Base-by-base conservation (phyloP, 2,888 invertebrate species). In the Unio pictorum region DNA sequence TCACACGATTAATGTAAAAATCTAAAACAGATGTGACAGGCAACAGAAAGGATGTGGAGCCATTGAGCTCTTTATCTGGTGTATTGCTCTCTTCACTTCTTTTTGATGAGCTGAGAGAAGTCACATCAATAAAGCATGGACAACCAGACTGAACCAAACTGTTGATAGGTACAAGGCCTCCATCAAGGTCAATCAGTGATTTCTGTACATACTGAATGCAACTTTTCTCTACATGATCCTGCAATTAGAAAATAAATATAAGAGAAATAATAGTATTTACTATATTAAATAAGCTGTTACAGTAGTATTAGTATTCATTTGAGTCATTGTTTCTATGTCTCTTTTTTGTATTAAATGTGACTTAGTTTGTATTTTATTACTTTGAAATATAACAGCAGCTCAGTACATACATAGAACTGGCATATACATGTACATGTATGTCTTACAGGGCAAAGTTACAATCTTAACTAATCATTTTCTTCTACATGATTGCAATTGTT, bases 141-240 rank as follows among this genome's bases (percentile, higher is more conserved):
- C 69, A 69, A 15, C 79, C 75, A 64, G 67, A 57, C 15, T 73
- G 69, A n/a, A 78, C 71, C 17, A 83, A 55, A 55, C 75, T 69
- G 62, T 78, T 74, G 23, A 81, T 56, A 34, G 78, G 76, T 54
- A 76, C 71, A 28, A 83, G 67, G 26, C 68, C 67, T 45, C 83
- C 83, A 58, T 75, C 74, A 7, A 77, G 69, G 65, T 76, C 77
- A 28, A 66, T 55, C 11, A 83, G 56, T 58, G 80, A 75, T 61
- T 76, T 69, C 54, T 79, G 73, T n/a, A 83, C 72, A 66, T 77
- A 73, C 30, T 69, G 45, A 4, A 80, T 60, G 61, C 78, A 70
- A 17, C 59, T 30, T 20, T 71, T 23, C 26, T 78, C 76, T 60
- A 70, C n/a, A 7, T 66, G 55, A 11, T 67, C 66, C 78, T 79